A percentile compares a stretch with the other conserved stretches of the same genome.
Evolutionary conservation across 2,113 vertebrate species (phyloP).

Genomic region (Dissostichus mawsoni): DNA sequence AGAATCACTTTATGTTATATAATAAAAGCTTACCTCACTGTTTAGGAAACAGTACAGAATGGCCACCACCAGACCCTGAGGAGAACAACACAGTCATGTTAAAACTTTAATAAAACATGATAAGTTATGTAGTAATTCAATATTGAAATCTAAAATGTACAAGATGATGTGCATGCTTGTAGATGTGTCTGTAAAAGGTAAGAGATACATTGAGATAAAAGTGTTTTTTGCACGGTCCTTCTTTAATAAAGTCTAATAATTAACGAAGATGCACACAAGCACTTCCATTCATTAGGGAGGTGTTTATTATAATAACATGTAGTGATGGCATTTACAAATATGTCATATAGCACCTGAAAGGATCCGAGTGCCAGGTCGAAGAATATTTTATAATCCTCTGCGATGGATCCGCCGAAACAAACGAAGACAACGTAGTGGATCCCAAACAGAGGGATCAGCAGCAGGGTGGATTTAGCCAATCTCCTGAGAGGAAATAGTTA

Average conservation of each 20-base stretch:
- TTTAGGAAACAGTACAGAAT: slow-evolving; percentile 93
- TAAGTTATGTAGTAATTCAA: neutral
- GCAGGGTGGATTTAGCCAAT: slow-evolving; percentile 91
- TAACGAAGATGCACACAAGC: too few relatives aligned
- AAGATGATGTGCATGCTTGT: too few relatives aligned
- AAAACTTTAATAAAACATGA: neutral
- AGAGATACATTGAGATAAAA: too few relatives aligned
- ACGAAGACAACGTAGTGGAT: slow-evolving; percentile 93
- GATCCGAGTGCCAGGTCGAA: slow-evolving; percentile 92
- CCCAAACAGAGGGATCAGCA: slow-evolving; percentile 93
- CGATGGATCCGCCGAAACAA: slow-evolving; percentile 81
- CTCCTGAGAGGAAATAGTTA: slow-evolving; percentile 79
- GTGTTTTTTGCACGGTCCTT: too few relatives aligned
- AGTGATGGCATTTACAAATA: too few relatives aligned
- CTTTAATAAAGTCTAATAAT: too few relatives aligned
- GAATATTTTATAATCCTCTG: slow-evolving; percentile 87
- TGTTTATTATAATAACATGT: too few relatives aligned
- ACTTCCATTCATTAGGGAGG: too few relatives aligned
- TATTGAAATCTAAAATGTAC: neutral
- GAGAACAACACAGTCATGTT: neutral
- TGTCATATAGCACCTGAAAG: slow-evolving; percentile 84
- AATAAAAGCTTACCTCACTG: slow-evolving; percentile 85
- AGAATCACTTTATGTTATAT: neutral
- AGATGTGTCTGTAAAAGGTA: too few relatives aligned
- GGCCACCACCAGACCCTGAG: slow-evolving; percentile 90